Percentiles rank a stretch among this genome's conserved stretches.
phyloP scores from a whole-genome alignment of 2,888 invertebrate species.

The Euclidia mi region DNA sequence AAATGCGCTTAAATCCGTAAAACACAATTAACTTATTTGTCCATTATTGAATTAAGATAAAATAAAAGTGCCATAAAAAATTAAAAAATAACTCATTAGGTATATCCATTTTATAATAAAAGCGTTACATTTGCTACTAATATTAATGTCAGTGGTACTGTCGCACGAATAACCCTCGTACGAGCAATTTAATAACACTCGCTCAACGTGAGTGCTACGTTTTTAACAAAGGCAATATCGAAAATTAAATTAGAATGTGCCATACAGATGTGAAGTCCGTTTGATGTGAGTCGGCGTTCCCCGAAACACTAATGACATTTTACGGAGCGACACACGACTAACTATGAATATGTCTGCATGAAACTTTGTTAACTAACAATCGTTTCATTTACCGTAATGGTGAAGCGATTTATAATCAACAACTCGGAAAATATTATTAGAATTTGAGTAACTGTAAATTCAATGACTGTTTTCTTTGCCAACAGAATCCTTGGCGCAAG shows the following conservation, averaged over 20 bases:
- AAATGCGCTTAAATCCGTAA: too few relatives aligned
- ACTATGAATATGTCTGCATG: conserved; percentile 37
- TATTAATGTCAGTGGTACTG: conserved; percentile 39
- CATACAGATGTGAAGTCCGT: conserved; percentile 83
- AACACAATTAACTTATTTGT: too few relatives aligned
- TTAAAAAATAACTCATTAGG: too few relatives aligned
- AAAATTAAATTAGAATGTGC: conserved; percentile 85
- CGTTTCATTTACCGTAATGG: conserved; percentile 4
- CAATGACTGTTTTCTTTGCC: conserved; percentile 66
- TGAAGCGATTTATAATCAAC: too few relatives aligned
- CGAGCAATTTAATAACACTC: conserved; percentile 79
- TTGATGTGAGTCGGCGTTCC: conserved; percentile 81
- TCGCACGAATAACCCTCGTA: conserved; percentile 70
- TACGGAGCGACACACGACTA: conserved; percentile 74
- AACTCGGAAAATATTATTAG: too few relatives aligned
- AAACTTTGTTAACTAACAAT: conserved; percentile 21
- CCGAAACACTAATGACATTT: conserved; percentile 85
- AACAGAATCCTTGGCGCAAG: conserved; percentile 96
- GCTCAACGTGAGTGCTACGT: conserved; percentile 75
- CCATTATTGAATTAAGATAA: too few relatives aligned
- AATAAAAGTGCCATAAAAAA: too few relatives aligned
- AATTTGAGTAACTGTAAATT: conserved; percentile 6
- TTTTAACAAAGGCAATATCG: conserved; percentile 82
- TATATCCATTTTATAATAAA: conserved; percentile 12
- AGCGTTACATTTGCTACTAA: conserved; percentile 29